These are phyloP conservation scores for Temnothorax ravouxi DNA, from an alignment of 2,888 invertebrate species.

Conservation along the genomic window DNA sequence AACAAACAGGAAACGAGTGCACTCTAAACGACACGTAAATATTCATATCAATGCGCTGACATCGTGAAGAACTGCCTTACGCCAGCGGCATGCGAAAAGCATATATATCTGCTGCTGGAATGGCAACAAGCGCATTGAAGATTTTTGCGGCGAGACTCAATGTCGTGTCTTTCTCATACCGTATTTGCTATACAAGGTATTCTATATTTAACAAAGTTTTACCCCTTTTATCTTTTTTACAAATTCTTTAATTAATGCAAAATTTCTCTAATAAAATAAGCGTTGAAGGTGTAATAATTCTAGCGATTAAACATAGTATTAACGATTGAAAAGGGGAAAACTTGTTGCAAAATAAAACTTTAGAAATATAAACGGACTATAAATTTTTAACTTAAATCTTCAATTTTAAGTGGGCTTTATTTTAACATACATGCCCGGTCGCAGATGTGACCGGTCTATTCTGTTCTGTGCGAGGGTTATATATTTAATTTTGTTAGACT, in stretches of 20 bases:
- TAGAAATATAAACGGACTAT: background rate
- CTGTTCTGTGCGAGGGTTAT: background rate
- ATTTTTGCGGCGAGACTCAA: slow-evolving; percentile 60
- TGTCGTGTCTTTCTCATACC: slow-evolving; percentile 22
- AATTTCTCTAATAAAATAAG: background rate
- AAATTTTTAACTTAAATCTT: background rate
- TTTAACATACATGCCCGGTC: background rate
- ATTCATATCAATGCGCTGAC: slow-evolving; percentile 60
- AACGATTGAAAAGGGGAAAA: background rate
- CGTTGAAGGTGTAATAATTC: background rate
- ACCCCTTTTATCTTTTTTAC: background rate
- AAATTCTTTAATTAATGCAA: background rate
- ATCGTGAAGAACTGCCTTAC: slow-evolving; percentile 64
- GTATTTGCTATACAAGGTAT: background rate
- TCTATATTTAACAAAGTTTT: background rate
- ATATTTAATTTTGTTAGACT: background rate
- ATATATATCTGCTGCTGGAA: slow-evolving; percentile 60
- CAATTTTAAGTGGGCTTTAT: background rate
- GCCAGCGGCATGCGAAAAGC: slow-evolving; percentile 72
- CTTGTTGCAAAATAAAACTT: background rate
- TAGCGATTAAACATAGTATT: background rate
- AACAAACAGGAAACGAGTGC: slow-evolving; percentile 50
- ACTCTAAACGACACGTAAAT: slow-evolving; percentile 62
- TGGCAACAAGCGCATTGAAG: slow-evolving; percentile 71
- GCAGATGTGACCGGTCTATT: too few relatives aligned